Evolutionary conservation across 1,140 invertebrate species (phyloP), one percentile per base, ranked within the genome.

Genomic region (Nylanderia fulva): DNA sequence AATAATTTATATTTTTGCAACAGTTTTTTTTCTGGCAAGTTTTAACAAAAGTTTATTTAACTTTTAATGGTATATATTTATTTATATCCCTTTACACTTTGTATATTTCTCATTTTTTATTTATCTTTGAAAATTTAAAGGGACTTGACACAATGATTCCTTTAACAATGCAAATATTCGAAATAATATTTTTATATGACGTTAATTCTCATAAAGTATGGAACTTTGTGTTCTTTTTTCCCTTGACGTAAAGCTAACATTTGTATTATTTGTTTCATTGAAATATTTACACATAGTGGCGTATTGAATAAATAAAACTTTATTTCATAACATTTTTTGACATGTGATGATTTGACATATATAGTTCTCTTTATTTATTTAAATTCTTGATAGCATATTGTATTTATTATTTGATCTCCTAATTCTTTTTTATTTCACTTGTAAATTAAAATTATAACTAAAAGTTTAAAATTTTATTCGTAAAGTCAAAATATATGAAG

Each of bases 281-380:
- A 84, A n/a, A 84, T 75, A 84, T 75, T 60, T 0, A 9, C 15
- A 24, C 5, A 36, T 13, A 52, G 15, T 5, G n/a, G 15, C 48
- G 54, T 39, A 63, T 61, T 75, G 9, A 84, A 63, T 84, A 84
- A 84, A 76, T 58, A 80, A 56, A 71, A 56, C 24, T 42, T 58
- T 82, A 8, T 58, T 15, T 82, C 36, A 33, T 45, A 18, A 18
- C 8, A 71, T 33, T 58, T 13, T 29, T 33, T 72, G n/a, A 79
- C 8, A 64, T n/a, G 4, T 68, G 27, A 58, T 13, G 42, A 42
- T 39, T 42, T 56, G 24, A 33, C 29, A 33, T 45, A 48, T 5
- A 18, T 18, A 72, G 33, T 9, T 36, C 3, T 48, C 4, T 48
- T 66, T 52, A 36, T 54, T 71, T 82, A 21, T 42, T 72, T 29